Percentiles rank a stretch among this genome's conserved stretches.
These are phyloP conservation scores for Erebia epiphron DNA, from an alignment of 2,888 invertebrate species.

Conservation along the genomic window DNA sequence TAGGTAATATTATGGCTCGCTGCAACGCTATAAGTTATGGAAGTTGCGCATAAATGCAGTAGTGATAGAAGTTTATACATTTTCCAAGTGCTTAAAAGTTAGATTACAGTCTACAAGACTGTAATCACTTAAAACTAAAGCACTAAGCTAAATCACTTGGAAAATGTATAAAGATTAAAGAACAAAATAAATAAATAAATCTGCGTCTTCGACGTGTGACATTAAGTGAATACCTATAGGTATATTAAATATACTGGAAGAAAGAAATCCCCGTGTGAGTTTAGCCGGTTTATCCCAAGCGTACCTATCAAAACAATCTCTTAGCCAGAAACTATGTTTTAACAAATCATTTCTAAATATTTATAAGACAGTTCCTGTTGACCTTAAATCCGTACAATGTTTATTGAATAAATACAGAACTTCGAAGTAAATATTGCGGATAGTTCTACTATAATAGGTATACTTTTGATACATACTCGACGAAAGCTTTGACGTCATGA, in stretches of 20 bases:
- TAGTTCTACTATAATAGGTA: background rate
- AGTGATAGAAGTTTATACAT: no score
- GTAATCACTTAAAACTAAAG: no score
- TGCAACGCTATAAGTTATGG: no score
- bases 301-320: conserved; percentile 5
- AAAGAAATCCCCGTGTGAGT: background rate
- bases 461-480: background rate
- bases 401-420: conserved; percentile 9
- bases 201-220: background rate
- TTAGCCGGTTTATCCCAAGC: background rate
- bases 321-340: conserved; percentile 16
- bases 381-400: conserved; percentile 25
- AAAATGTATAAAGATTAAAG: background rate
- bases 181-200: background rate
- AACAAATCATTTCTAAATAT: conserved; percentile 37
- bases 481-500: background rate
- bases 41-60: no score
- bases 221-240: conserved; percentile 1
- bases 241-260: background rate
- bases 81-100: no score
- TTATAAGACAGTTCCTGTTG: conserved; percentile 37
- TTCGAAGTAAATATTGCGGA: conserved; percentile 18
- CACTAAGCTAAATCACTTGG: no score
- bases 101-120: no score
- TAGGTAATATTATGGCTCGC: no score